A percentile compares a stretch with the other conserved stretches of the same genome.
phyloP scores from a whole-genome alignment of 2,113 vertebrate species.

The Cervus canadensis region DNA sequence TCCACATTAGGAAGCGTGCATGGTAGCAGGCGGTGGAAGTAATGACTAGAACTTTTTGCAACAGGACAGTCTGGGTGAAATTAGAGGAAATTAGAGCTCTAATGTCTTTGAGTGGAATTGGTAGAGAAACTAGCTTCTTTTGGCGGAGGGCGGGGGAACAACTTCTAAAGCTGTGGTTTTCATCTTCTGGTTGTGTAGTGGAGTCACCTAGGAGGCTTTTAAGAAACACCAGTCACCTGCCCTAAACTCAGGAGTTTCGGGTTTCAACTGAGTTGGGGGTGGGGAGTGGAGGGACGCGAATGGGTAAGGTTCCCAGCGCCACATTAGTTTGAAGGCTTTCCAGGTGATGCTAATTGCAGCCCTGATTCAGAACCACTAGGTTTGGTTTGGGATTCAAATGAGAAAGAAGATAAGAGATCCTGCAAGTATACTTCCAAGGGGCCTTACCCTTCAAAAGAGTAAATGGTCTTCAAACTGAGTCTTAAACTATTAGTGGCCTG shows the following conservation, averaged over 20 bases:
- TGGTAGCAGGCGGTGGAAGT: background rate
- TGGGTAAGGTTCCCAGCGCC: no score
- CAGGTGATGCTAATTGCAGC: background rate
- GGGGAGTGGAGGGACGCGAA: accelerated
- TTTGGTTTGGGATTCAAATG: background rate
- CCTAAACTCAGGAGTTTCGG: background rate
- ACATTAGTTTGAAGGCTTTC: background rate
- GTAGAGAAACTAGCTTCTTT: background rate
- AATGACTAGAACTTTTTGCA: background rate
- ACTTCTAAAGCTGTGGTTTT: background rate
- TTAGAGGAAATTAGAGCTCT: background rate
- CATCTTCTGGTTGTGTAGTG: background rate
- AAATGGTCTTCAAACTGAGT: background rate
- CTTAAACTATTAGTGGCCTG: background rate
- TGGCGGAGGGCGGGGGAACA: background rate
- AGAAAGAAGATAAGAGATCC: background rate
- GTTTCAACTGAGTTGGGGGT: background rate
- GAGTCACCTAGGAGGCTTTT: background rate
- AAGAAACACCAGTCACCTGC: background rate
- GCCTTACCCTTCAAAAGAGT: background rate
- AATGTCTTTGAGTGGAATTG: background rate
- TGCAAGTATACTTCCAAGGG: background rate
- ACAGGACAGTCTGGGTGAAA: background rate
- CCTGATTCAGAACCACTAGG: background rate
- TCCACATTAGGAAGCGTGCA: accelerated